Percentiles rank a stretch among this genome's conserved stretches.
Conservation (phyloP, 2,888 invertebrate genomes). For the Diogma glabrata region DNA sequence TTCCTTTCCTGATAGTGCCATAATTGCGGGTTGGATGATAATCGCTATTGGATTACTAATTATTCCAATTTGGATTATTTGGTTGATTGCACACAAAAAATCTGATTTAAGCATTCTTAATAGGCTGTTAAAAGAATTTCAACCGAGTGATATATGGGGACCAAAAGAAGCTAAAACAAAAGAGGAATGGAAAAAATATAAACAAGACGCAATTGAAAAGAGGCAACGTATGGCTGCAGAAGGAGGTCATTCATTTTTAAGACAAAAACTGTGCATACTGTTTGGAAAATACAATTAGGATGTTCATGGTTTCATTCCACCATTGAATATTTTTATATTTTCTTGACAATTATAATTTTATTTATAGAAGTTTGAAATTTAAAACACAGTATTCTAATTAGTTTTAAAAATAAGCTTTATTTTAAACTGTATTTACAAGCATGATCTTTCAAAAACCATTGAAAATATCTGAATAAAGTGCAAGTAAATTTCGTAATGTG, state of each 20-base stretch:
- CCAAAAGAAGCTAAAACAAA: constrained; percentile 42
- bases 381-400: too few species aligned
- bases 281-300: constrained; percentile 24
- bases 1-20: constrained; percentile 45
- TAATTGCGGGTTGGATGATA: constrained; percentile 43
- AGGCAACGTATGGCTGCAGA: constrained; percentile 24
- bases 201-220: constrained; percentile 37
- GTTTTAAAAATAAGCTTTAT: too few species aligned
- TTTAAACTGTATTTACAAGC: too few species aligned
- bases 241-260: constrained; percentile 25
- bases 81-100: constrained; percentile 27
- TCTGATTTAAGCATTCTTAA: constrained; percentile 12
- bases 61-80: constrained; percentile 40
- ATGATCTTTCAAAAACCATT: too few species aligned
- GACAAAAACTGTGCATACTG: constrained; percentile 27
- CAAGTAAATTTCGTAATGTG: too few species aligned
- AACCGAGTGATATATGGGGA: constrained; percentile 48
- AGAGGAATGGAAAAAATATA: constrained; percentile 48
- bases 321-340: too few species aligned
- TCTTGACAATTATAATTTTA: too few species aligned
- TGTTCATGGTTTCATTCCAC: too few species aligned
- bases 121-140: constrained; percentile 30
- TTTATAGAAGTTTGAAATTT: too few species aligned
- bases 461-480: too few species aligned
- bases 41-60: constrained; percentile 39